phyloP scores from a whole-genome alignment of 2,797 vertebrate species.

The Bryconaethiops microstoma region DNA sequence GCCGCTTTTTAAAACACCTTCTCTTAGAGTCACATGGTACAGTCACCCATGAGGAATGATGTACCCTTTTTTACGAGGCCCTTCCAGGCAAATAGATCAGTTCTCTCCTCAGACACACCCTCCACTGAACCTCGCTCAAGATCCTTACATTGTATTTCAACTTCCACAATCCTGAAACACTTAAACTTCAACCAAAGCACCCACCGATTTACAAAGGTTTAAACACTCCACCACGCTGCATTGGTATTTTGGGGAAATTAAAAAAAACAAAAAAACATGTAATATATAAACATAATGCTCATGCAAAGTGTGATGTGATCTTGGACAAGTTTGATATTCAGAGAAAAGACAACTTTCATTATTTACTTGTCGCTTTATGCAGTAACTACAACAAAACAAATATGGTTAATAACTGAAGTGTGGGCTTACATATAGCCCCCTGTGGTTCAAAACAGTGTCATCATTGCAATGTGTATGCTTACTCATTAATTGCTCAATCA shows the following conservation, averaged over 20 bases:
- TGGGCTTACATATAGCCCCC: background rate
- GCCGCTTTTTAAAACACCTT: conserved; percentile 73
- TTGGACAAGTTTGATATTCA: background rate
- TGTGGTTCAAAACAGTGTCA: background rate
- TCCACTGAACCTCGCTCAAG: conserved; percentile 62
- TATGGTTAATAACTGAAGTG: background rate
- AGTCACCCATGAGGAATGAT: conserved; percentile 78
- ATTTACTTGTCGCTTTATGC: background rate
- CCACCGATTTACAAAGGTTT: background rate
- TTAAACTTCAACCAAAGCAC: conserved; percentile 28
- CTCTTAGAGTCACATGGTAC: conserved; percentile 81
- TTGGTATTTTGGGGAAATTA: too few relatives aligned
- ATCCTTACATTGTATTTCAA: conserved; percentile 59
- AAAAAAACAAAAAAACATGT: too few relatives aligned
- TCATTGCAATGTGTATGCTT: background rate
- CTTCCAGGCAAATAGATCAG: conserved; percentile 78
- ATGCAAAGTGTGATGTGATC: background rate
- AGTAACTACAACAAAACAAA: background rate
- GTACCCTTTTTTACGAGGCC: conserved; percentile 68
- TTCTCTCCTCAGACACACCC: conserved; percentile 78
- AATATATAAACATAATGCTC: too few relatives aligned
- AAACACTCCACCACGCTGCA: background rate
- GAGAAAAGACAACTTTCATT: background rate
- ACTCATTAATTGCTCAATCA: background rate
- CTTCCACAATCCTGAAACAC: conserved; percentile 49